Conservation (phyloP, 2,888 invertebrate genomes). For the Fragum whitleyi region DNA sequence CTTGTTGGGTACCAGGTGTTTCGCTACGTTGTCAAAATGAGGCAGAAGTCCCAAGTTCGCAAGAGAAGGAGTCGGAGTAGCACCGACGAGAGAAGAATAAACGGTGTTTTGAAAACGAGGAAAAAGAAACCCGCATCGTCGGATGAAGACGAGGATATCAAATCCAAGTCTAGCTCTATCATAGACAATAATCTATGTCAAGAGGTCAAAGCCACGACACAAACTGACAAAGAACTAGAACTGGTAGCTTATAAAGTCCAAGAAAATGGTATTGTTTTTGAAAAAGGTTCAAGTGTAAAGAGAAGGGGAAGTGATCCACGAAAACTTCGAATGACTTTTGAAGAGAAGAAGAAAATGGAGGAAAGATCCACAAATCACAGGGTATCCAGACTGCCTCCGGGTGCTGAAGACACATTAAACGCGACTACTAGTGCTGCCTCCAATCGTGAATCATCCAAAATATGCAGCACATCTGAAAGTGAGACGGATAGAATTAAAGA, state of each 20-base stretch:
- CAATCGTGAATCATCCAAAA: background rate
- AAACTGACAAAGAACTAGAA: constrained; percentile 8
- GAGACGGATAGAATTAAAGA: background rate
- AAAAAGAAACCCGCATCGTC: constrained; percentile 4
- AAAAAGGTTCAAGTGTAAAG: constrained; percentile 18
- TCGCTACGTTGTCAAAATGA: constrained; percentile 30
- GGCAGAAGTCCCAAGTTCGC: constrained; percentile 23
- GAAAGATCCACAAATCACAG: constrained; percentile 15
- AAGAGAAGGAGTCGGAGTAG: background rate
- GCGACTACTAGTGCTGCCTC: background rate
- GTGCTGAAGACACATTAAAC: background rate
- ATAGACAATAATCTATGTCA: constrained; percentile 26
- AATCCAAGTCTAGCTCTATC: background rate
- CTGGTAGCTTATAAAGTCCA: constrained; percentile 31
- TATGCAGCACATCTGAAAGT: background rate
- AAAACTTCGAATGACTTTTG: constrained; percentile 7
- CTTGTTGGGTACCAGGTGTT: constrained; percentile 39
- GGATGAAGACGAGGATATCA: background rate
- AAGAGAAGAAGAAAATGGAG: constrained; percentile 25
- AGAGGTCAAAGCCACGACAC: constrained; percentile 17
- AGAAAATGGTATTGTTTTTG: constrained; percentile 26
- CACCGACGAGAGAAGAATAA: background rate
- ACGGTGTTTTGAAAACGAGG: background rate
- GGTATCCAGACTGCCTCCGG: constrained; percentile 9
- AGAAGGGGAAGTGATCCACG: background rate